Percentiles rank a stretch among this genome's conserved stretches.
These are phyloP conservation scores for Rotaria socialis DNA, from an alignment of 2,888 invertebrate species.

Conservation along the genomic window DNA sequence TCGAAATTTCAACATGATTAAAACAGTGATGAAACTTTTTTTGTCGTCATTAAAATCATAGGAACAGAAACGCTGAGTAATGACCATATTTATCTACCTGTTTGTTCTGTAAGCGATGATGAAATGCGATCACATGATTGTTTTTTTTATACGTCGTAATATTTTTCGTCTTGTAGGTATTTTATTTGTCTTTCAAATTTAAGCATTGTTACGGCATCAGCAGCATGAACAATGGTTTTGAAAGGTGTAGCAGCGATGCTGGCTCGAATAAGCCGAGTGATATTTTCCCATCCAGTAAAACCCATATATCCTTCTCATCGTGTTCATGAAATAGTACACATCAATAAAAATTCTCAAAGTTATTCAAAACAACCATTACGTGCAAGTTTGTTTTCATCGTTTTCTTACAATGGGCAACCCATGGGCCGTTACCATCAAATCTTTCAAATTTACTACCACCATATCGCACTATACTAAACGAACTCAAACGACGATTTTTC, in stretches of 20 bases:
- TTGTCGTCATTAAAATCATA: too few relatives aligned
- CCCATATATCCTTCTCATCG: not conserved
- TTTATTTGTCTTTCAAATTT: not conserved
- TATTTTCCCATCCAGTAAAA: not conserved
- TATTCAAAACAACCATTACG: not conserved
- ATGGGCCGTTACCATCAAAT: not conserved
- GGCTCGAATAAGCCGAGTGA: not conserved
- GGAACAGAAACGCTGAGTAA: not conserved
- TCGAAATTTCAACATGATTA: too few relatives aligned
- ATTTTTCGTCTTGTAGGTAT: not conserved
- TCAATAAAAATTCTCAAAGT: not conserved
- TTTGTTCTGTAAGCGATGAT: not conserved
- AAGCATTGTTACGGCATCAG: not conserved
- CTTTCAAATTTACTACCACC: not conserved
- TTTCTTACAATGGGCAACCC: not conserved
- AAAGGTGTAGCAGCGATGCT: not conserved
- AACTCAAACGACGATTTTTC: not conserved
- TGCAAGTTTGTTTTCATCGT: not conserved
- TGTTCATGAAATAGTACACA: not conserved
- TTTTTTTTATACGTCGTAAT: not conserved
- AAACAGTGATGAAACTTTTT: too few relatives aligned
- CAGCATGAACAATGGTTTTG: not conserved
- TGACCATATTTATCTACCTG: not conserved
- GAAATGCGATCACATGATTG: not conserved
- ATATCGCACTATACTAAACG: not conserved